Base-by-base conservation (phyloP, 2,113 vertebrate species). In the Oncorhynchus nerka region DNA sequence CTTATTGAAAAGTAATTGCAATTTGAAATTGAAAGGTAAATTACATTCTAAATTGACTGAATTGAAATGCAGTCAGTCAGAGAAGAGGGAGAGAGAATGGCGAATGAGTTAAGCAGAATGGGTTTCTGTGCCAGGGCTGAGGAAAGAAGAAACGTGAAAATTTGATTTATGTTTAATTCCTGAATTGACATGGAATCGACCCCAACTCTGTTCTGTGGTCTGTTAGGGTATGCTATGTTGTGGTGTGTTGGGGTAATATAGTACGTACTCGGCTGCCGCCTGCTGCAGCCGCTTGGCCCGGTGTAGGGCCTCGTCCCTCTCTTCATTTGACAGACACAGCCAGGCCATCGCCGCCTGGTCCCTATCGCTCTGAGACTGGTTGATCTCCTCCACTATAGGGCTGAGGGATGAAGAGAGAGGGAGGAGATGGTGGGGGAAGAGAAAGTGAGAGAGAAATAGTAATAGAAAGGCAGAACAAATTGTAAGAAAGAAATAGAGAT, bases 381-480 rank as follows among this genome's bases (percentile, higher is more conserved):
- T 95, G 55, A 97, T 93, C 89, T 97, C 95, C 92, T 96, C 94
- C 83, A 97, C 92, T 20, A 97, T 20, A 97, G 88, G 28, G 66
- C 28, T 68, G 66, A 34, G 74, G 77, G 48, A 73, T 69, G 71
- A 51, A 59, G 70, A 71, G 13, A 75, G 62, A 78, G 49, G 70
- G 30, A 61, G 51, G 70, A 55, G 45, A 66, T 57, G 68, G 75
- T 7, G 34, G 32, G 32, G 6, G 34, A 2, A 48, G 61, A 39
- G 20, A 70, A 30, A 55, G 70, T 6, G 5, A 34, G 34, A 34
- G 34, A 20, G 48, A 71, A 70, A 20, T 30, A 34, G 30, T 30
- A 68, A 39, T 13, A 68, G 15, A 39, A 5, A 12, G 3, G 5
- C n/a, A 20, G 1, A 48, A 74, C 3, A 72, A 51, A 51, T 15